Conservation (phyloP, 1,140 invertebrate genomes). For the Sarcophaga bullata region DNA sequence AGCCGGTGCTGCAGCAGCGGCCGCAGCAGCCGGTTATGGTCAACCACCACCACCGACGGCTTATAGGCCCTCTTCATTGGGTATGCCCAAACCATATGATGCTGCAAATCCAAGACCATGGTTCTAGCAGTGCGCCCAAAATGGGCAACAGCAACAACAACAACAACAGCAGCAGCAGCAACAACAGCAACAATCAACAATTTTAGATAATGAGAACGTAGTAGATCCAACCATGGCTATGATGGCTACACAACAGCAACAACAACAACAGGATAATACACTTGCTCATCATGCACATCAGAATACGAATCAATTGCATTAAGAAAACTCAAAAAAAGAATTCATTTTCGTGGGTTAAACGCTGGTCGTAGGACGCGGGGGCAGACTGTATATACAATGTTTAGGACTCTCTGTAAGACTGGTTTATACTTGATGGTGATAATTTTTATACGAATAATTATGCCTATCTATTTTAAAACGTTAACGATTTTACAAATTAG, state of each 20-base stretch:
- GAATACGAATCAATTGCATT: slow-evolving; percentile 15
- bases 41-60: slow-evolving; percentile 70
- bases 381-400: no score
- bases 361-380: neutral
- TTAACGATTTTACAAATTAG: no score
- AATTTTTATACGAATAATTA: no score
- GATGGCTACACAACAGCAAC: slow-evolving; percentile 18
- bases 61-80: slow-evolving; percentile 70
- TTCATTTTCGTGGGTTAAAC: neutral
- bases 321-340: neutral
- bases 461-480: no score
- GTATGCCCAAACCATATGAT: slow-evolving; percentile 76
- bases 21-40: slow-evolving; percentile 66
- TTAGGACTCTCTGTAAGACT: no score
- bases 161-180: neutral
- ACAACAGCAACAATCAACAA: neutral
- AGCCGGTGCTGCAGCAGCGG: slow-evolving; percentile 52
- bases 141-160: slow-evolving; percentile 15
- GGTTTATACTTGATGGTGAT: no score
- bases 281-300: neutral
- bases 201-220: neutral
- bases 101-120: slow-evolving; percentile 63
- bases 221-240: neutral
- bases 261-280: neutral
- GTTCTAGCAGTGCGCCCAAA: slow-evolving; percentile 65